These are phyloP conservation scores for Colistium nudipinnis DNA, from an alignment of 2,113 vertebrate genomes.

Conservation along the genomic window DNA sequence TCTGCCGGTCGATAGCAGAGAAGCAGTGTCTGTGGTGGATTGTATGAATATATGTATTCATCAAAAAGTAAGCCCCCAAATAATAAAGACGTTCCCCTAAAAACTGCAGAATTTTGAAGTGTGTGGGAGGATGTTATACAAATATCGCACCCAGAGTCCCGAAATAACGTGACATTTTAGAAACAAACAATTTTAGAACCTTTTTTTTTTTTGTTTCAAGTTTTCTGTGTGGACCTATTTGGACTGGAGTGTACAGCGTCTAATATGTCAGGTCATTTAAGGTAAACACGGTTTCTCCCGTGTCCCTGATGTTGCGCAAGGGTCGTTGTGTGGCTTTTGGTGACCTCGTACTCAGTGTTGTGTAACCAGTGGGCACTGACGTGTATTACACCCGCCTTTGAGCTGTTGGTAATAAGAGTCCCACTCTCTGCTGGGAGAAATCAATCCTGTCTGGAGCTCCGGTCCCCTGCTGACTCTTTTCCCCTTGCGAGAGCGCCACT, in stretches of 20 bases:
- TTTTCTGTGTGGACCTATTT: too few relatives aligned
- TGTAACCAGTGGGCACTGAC: not conserved
- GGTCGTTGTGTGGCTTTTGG: not conserved
- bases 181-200: too few relatives aligned
- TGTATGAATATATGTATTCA: constrained; percentile 47
- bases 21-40: constrained; percentile 13
- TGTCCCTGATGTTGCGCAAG: not conserved
- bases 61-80: constrained; percentile 14
- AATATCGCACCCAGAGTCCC: not conserved
- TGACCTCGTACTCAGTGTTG: not conserved
- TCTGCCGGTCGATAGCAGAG: constrained; percentile 45
- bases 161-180: not conserved
- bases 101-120: not conserved
- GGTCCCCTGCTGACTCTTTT: constrained; percentile 27
- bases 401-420: constrained; percentile 1
- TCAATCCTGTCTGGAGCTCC: constrained; percentile 43
- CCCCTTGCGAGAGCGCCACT: constrained; percentile 22
- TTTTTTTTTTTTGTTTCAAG: too few relatives aligned
- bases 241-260: too few relatives aligned
- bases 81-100: constrained; percentile 8
- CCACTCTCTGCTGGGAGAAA: constrained; percentile 24
- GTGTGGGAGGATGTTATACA: not conserved
- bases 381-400: not conserved
- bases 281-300: not conserved
- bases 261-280: too few relatives aligned